Evolutionary conservation across 2,797 vertebrate genomes (phyloP).

Genomic region (Mormyrus proboscirostris): DNA sequence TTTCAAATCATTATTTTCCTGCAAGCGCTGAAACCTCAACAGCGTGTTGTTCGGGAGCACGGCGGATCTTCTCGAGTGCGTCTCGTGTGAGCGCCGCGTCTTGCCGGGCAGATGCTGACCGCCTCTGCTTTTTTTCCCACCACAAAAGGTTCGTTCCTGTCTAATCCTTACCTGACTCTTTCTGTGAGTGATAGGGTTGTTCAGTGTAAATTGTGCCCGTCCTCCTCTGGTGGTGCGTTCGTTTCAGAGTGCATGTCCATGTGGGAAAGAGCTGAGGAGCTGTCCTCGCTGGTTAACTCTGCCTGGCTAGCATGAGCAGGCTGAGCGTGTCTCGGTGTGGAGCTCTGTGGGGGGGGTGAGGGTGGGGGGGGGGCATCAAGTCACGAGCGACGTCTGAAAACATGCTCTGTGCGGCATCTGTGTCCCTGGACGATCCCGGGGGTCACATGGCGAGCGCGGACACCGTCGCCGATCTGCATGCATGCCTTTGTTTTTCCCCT

Average conservation of each 20-base stretch:
- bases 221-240: not conserved
- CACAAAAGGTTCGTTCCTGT: not conserved
- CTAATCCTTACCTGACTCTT: not conserved
- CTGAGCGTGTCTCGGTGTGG: not conserved
- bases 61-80: not conserved
- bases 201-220: not conserved
- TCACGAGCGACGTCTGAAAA: not conserved
- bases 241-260: not conserved
- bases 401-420: not conserved
- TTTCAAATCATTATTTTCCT: slow-evolving; percentile 37
- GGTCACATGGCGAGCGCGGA: not conserved
- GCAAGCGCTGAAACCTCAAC: slow-evolving; percentile 23
- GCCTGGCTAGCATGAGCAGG: not conserved
- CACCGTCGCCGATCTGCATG: not conserved
- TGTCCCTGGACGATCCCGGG: not conserved
- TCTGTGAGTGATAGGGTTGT: not conserved
- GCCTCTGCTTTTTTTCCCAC: not conserved
- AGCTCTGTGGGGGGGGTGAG: not conserved
- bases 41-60: slow-evolving; percentile 16
- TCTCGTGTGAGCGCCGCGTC: not conserved
- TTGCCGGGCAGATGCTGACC: not conserved
- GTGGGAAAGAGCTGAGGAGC: not conserved
- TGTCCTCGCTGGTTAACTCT: not conserved
- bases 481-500: not conserved
- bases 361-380: not conserved